Conservation (phyloP, 2,113 vertebrate species). For the Phalacrocorax brasilianus region DNA sequence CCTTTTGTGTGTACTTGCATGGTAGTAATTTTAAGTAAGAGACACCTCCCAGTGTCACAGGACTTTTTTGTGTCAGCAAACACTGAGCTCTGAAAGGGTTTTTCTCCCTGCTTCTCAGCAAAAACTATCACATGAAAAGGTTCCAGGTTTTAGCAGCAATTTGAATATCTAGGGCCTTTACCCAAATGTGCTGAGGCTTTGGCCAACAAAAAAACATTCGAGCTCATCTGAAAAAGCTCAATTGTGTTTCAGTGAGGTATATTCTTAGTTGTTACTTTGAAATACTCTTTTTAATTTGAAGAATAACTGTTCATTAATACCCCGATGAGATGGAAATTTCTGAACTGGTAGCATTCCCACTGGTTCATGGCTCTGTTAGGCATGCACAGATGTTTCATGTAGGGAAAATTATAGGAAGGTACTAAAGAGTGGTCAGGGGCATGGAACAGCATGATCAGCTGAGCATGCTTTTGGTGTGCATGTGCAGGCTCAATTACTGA, state of each 20-base stretch:
- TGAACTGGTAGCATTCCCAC: not conserved
- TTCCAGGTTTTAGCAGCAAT: not conserved
- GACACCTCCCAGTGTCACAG: not conserved
- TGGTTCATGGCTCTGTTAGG: not conserved
- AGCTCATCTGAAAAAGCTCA: not conserved
- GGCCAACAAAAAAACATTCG: not conserved
- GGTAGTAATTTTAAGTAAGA: not conserved
- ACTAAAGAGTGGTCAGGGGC: fast-evolving
- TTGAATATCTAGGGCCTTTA: not conserved
- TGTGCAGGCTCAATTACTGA: not conserved
- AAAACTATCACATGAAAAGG: not conserved
- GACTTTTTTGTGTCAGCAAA: not conserved
- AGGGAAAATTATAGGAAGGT: not conserved
- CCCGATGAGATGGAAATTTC: not conserved
- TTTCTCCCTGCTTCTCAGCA: not conserved
- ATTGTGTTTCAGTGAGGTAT: not conserved
- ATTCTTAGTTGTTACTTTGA: not conserved
- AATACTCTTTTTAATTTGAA: not conserved
- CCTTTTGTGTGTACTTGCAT: not conserved
- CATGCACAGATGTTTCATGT: not conserved
- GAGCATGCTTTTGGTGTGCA: not conserved
- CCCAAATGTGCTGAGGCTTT: not conserved
- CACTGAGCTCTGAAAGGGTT: not conserved
- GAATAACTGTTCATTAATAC: not conserved
- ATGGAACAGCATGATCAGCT: not conserved